Conservation (phyloP, 1,140 invertebrate species). For the Megalonaias nervosa region DNA sequence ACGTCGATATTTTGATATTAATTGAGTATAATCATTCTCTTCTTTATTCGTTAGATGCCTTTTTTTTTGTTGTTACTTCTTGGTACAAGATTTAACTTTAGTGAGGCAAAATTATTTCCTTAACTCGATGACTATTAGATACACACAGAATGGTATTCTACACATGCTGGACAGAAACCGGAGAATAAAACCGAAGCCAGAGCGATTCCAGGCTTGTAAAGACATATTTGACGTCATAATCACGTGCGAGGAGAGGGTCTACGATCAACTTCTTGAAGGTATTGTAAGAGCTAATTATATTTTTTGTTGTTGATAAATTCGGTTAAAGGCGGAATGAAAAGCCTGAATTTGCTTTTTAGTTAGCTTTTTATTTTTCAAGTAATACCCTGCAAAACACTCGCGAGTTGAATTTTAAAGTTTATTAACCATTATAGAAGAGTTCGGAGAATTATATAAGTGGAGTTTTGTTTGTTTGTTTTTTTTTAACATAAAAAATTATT, state of each 20-base stretch:
- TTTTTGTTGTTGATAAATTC: not conserved
- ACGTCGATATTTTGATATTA: no score
- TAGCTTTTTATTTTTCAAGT: not conserved
- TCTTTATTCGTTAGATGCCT: no score
- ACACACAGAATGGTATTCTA: slow-evolving; percentile 98
- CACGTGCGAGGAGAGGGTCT: slow-evolving; percentile 98
- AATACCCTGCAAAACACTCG: not conserved
- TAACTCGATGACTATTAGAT: slow-evolving; percentile 76
- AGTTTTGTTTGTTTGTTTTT: no score
- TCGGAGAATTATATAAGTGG: no score
- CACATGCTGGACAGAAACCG: slow-evolving; percentile 99
- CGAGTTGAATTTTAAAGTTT: not conserved
- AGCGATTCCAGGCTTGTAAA: slow-evolving; percentile 92
- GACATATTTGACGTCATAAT: slow-evolving; percentile 98
- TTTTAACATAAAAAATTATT: no score
- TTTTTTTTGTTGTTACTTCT: no score
- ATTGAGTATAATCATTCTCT: no score
- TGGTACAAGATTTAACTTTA: no score
- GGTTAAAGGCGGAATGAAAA: not conserved
- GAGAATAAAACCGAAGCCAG: slow-evolving; percentile 94
- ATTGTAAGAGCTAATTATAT: slow-evolving; percentile 32
- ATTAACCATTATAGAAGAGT: not conserved
- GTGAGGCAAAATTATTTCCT: slow-evolving; percentile 28
- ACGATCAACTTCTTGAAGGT: slow-evolving; percentile 91
- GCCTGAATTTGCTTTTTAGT: no score